These are phyloP conservation scores for Caenorhabditis afra DNA, from an alignment of 2,888 invertebrate species.

Conservation along the genomic window DNA sequence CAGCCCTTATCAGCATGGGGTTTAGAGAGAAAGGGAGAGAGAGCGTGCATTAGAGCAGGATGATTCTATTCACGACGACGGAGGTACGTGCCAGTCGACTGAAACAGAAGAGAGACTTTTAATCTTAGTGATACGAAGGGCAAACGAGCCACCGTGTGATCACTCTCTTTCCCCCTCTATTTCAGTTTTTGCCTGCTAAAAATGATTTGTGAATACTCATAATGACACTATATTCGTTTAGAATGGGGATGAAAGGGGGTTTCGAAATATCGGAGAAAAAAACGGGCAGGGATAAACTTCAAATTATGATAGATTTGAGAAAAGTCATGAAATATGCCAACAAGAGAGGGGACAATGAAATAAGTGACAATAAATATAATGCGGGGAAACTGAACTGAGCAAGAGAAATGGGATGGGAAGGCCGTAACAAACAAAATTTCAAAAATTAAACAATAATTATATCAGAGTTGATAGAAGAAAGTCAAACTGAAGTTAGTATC, in stretches of 20 bases:
- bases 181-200: no score
- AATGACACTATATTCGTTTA: conserved; percentile 5
- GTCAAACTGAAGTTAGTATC: neutral
- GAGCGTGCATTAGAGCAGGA: neutral
- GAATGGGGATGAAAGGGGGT: neutral
- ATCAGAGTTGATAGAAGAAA: neutral
- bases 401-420: conserved; percentile 13
- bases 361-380: no score
- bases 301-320: neutral
- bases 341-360: conserved; percentile 26
- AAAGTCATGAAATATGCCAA: conserved; percentile 54
- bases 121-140: conserved; percentile 38
- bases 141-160: conserved; percentile 36
- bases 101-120: conserved; percentile 21
- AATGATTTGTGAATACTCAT: no score
- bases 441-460: neutral
- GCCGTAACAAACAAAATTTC: neutral
- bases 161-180: neutral
- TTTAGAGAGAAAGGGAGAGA: no score
- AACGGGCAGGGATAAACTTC: neutral
- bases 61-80: conserved; percentile 17
- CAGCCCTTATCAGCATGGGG: conserved; percentile 32
- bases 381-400: neutral
- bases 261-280: neutral
- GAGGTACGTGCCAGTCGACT: neutral